Percentiles rank a stretch among this genome's conserved stretches.
Conservation (phyloP, 2,888 invertebrate genomes). For the Amiota mariae region DNA sequence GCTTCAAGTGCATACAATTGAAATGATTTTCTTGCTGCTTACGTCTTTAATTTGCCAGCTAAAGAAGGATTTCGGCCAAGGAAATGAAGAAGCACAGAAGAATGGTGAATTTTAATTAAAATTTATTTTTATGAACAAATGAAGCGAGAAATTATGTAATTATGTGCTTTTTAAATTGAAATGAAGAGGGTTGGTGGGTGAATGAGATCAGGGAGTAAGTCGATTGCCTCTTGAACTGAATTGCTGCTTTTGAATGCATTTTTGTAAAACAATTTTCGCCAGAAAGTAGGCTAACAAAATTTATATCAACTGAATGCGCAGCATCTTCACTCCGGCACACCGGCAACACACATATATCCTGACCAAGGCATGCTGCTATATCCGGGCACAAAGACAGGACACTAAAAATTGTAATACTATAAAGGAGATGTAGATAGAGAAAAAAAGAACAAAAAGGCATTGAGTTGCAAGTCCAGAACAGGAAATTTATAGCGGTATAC, state of each 20-base stretch:
- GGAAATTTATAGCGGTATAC: constrained; percentile 53
- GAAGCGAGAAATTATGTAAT: neutral
- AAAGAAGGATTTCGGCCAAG: neutral
- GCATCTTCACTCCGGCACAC: too few relatives aligned
- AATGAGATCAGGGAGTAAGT: neutral
- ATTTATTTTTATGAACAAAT: constrained; percentile 8
- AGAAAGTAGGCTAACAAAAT: constrained; percentile 63
- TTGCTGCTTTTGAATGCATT: constrained; percentile 43
- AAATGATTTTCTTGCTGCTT: constrained; percentile 65
- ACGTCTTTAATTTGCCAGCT: constrained; percentile 46
- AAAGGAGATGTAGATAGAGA: neutral
- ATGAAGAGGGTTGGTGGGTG: too few relatives aligned
- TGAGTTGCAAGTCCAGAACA: constrained; percentile 11
- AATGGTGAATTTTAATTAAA: constrained; percentile 7
- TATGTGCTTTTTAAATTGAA: neutral
- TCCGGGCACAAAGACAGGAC: neutral
- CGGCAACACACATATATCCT: too few relatives aligned
- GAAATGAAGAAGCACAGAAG: neutral
- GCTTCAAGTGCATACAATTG: constrained; percentile 66
- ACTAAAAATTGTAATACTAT: neutral
- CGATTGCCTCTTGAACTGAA: neutral
- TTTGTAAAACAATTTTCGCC: constrained; percentile 57
- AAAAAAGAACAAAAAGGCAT: neutral
- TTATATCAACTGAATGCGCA: constrained; percentile 67
- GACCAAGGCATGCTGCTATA: neutral